Base-by-base conservation (phyloP, 2,888 invertebrate species). In the Pyrocoelia pectoralis region DNA sequence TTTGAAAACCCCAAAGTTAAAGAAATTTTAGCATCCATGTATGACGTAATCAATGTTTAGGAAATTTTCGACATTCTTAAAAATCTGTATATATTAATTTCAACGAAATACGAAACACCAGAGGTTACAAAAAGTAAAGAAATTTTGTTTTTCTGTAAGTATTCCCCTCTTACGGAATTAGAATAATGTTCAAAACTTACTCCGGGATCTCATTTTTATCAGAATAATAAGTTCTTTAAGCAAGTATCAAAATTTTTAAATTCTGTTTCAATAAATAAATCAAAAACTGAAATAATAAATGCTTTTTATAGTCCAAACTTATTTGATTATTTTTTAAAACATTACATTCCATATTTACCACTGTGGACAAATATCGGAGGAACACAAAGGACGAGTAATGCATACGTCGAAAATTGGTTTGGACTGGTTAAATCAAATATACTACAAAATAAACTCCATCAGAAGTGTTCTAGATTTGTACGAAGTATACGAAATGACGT, bases 261-360 rank as follows among this genome's bases (percentile, higher is more conserved):
- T n/a, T n/a, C n/a, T n/a, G n/a, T n/a, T n/a, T n/a, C n/a, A n/a
- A n/a, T n/a, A n/a, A n/a, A n/a, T n/a, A n/a, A n/a, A n/a, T n/a
- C n/a, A n/a, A n/a, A n/a, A n/a, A n/a, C n/a, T n/a, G n/a, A n/a
- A n/a, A n/a, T n/a, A n/a, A n/a, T n/a, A 43, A 43, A 43, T 43
- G 4, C 14, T 1, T 43, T 14, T 43, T 43, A 14, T 15, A 43
- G 14, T 43, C 1, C 1, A 43, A 2, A 43, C 4, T 43, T 43
- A 8, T 43, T 43, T 14, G 14, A 43, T 14, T 14, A 14, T 43
- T 43, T 43, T 14, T 43, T 43, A 15, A 43, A 43, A 43, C 43
- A 43, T 43, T 43, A 43, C 43, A 15, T 43, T 15, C 43, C 13
- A 43, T 43, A 43, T 15, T n/a, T 43, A 43, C 43, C 43, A 15